Conservation (phyloP, 2,888 invertebrate genomes). For the Spicauda simplicius region DNA sequence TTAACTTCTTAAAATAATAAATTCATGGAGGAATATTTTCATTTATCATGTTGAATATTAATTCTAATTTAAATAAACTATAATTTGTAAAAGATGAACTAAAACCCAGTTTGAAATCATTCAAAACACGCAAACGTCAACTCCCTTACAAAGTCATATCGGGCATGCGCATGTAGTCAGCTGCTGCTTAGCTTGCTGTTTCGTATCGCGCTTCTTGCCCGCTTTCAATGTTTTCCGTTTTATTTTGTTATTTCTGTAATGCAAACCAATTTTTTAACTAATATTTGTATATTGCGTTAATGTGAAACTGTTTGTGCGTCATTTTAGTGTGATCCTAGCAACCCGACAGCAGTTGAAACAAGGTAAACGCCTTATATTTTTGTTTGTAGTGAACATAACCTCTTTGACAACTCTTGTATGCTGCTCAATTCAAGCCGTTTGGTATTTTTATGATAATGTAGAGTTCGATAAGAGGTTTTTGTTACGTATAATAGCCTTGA, state of each 20-base stretch:
- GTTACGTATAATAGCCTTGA: constrained; percentile 6
- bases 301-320: constrained; percentile 74
- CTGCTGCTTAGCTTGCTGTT: constrained; percentile 89
- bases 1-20: too few relatives aligned
- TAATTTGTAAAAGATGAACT: neutral
- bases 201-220: constrained; percentile 86
- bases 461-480: constrained; percentile 12
- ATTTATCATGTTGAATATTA: neutral
- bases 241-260: constrained; percentile 85
- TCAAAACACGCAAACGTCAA: constrained; percentile 33
- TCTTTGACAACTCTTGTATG: constrained; percentile 68
- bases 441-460: constrained; percentile 27
- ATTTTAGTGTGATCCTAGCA: constrained; percentile 71
- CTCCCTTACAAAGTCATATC: constrained; percentile 68
- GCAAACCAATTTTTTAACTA: constrained; percentile 81
- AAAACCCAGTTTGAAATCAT: neutral
- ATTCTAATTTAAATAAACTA: neutral
- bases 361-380: constrained; percentile 85
- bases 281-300: constrained; percentile 69
- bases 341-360: constrained; percentile 66
- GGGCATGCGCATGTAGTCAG: constrained; percentile 82
- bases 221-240: constrained; percentile 86
- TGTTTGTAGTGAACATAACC: constrained; percentile 84
- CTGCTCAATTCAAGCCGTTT: constrained; percentile 63
- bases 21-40: too few relatives aligned